Evolutionary conservation across 1,140 invertebrate genomes (phyloP), one percentile per base, ranked within the genome.

Genomic region (Choristoneura fumiferana): DNA sequence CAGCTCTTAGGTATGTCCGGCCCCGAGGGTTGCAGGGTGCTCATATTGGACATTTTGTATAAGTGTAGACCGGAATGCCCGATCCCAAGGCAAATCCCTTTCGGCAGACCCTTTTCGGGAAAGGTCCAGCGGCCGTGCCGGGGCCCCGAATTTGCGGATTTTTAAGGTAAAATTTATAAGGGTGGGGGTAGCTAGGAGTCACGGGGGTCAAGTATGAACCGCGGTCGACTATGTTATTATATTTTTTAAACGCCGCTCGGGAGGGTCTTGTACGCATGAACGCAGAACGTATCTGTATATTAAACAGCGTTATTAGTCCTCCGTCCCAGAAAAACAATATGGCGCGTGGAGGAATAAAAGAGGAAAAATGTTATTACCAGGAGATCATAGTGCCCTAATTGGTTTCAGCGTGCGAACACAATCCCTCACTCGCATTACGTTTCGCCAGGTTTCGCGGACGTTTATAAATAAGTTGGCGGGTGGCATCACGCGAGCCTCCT

Each of bases 161-260:
- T 88, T 88, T 88, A 85, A 88, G 82, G 84, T 85, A 78, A 84
- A 87, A 88, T 88, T 85, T 88, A 88, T 87, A 87, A 78, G 78
- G 76, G 43, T 29, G 22, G 68, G 71, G 73, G 71, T 54, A 38
- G 53, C 38, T 35, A 60, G 13, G 35, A 40, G 40, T 18, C 40
- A 45, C 38, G 40, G 9, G 62, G 62, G 54, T 58, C 53, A 63
- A 58, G 61, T 62, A 62, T 62, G 60, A 63, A 59, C 49, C 58
- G 57, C 57, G 61, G 61, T 63, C 57, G 61, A 55, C 37, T 56
- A 14, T 49, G 52, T 56, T 63, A 63, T 63, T 63, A 63, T 63
- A 33, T 58, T 54, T 63, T 54, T 63, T 63, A 59, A 59, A 59
- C 43, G 40, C 12, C 54, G 40, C 57, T 56, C 54, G 55, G 57